Base-by-base conservation (phyloP, 2,888 invertebrate species). In the Amiota minor region DNA sequence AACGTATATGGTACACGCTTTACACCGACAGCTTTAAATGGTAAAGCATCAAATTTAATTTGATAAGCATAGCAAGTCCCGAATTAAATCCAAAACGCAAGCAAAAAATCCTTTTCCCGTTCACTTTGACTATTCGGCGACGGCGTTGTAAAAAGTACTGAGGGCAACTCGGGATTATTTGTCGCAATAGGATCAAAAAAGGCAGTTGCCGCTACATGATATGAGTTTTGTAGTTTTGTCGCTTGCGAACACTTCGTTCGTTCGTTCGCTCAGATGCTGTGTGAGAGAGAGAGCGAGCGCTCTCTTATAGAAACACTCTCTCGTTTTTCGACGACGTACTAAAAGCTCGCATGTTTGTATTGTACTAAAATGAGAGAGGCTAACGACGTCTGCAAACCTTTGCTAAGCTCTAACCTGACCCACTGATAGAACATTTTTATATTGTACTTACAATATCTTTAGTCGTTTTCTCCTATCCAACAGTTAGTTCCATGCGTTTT, bases 101-200 rank as follows among this genome's bases (percentile, higher is more conserved):
- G n/a, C 10, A n/a, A 47, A 18, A n/a, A 49, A 23, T 50, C 65
- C 70, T 69, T 75, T 67, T 72, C 81, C 81, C 83, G 83, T 76
- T 80, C 84, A 77, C 77, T 81, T 76, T 83, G 87, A 87, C 89
- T 88, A 88, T 83, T 87, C 85, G 87, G 85, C 84, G 81, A 87
- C 88, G 88, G 88, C 88, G 87, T 89, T 88, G 89, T 87, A 88
- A 89, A 88, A 88, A 89, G 89, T 89, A 89, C 89, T 89, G 89
- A 89, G 88, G 86, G 83, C 84, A 82, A 74, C 79, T 77, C 77
- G 78, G 82, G 67, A 47, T n/a, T 46, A 16, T 68, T 68, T 68
- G 77, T 75, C 74, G 73, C 74, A 75, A 72, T 14, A 11, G 18
- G 11, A 83, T 77, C 76, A 81, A 16, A 79, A 74, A 74, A n/a